Evolutionary conservation across 92 coral and sea anemone species (phyloP), one percentile per base, ranked within the genome.

Genomic region (Bergia sp.): DNA sequence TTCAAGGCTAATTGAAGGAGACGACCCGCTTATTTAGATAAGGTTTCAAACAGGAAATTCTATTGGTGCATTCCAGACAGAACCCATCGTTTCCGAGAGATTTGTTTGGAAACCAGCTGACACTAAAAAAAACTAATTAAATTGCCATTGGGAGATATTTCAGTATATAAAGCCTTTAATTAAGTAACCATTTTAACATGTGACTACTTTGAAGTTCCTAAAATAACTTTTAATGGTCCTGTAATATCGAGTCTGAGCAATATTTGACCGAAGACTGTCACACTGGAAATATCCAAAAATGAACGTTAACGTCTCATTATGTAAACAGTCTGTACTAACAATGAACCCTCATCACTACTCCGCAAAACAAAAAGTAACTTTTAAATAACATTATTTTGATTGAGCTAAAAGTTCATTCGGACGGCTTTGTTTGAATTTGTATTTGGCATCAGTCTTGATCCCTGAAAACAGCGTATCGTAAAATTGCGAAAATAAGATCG

Each of bases 1-100:
- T 66, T 69, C 45, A 49, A 67, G 78, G 71, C 7, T 36, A 71
- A 41, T 44, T 47, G 58, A 69, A 74, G 72, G 44, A 73, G 40
- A 53, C 11, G 49, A 41, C 69, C 87, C 38, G 47, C 64, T 29
- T 84, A 71, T 84, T 84, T 84, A 72, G 78, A 84, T 71, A 84
- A 66, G 87, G 36, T 71, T 11, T 1, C 79, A 84, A 84, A 84
- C 79, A 84, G 61, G 87, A 84, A 79, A 67, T 84, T 45, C 69
- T 23, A 84, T 84, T 84, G 87, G 87, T 13, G 41, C 79, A 7
- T 84, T 84, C 65, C 75, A 42, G 41, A 84, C 9, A 43, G 66
- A 69, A 38, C 9, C 3, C 21, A 43, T 67, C 39, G 64, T 69
- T 84, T 84, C 87, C n/a, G n/a, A 47, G 79, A 18, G 79, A 36